Conservation (phyloP, 2,113 vertebrate species). For the Rhabdornis inornatus region DNA sequence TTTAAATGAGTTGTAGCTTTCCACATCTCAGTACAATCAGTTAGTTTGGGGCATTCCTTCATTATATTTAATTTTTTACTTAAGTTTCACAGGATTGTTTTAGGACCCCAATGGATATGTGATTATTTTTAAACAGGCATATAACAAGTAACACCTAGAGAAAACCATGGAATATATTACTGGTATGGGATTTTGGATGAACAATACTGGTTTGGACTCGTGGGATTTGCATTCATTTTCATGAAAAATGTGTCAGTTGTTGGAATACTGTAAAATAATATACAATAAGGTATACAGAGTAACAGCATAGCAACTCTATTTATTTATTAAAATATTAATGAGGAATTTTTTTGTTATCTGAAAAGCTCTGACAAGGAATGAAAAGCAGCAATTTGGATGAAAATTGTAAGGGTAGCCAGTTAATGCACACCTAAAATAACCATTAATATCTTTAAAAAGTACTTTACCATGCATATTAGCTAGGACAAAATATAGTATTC, state of each 20-base stretch:
- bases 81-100: neutral
- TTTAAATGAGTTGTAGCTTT: neutral
- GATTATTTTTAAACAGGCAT: neutral
- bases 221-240: neutral
- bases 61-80: neutral
- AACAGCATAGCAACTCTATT: neutral
- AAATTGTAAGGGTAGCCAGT: neutral
- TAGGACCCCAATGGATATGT: neutral
- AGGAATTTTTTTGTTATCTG: neutral
- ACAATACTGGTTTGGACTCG: neutral
- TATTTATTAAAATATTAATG: slow-evolving; percentile 8
- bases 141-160: neutral
- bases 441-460: neutral
- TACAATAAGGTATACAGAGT: neutral
- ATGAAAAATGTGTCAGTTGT: neutral
- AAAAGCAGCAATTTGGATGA: neutral
- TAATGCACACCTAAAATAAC: neutral
- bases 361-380: neutral
- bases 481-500: neutral
- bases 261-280: neutral
- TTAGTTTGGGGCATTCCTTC: neutral
- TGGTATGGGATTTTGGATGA: neutral
- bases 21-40: neutral
- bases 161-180: neutral
- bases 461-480: neutral